Base-by-base conservation (phyloP, 2,888 invertebrate genomes). In the Pelosia muscerda region DNA sequence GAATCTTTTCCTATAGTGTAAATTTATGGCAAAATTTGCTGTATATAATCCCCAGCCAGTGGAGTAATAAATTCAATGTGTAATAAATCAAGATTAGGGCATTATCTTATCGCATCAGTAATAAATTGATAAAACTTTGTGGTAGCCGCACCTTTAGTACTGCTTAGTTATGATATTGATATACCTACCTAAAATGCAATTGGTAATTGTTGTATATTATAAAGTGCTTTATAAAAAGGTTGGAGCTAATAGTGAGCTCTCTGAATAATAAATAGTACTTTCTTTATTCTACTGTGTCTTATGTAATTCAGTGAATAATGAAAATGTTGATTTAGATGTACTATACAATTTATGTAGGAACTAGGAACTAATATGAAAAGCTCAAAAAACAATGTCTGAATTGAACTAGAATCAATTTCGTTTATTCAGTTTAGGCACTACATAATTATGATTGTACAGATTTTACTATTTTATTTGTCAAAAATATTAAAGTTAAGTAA, bases 11-110 rank as follows among this genome's bases (percentile, higher is more conserved):
- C 63, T 72, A 69, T 68, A 62, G 66, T 59, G 59, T 77, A 9
- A 81, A 82, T 84, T 81, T 84, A 81, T 78, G 71, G 75, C 66
- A 69, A 71, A 74, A 81, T 76, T 77, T 73, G 72, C 72, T 78
- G 19, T 49, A 74, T 74, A 78, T 84, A 84, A 86, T 82, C 81
- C 79, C 72, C 57, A 65, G 68, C 69, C 76, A 76, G 80, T 83
- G 74, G 77, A 72, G 73, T 73, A 78, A 84, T 86, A 83, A 83
- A 81, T 81, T 82, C 80, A 83, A 76, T 84, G 77, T 78, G 82
- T 83, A 79, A 86, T 87, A 86, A 84, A 88, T 86, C 86, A 87
- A 82, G 84, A 88, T 87, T 84, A 87, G 71, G 72, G 61, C 73
- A 78, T 79, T 83, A 85, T 82, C 80, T 80, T 66, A 67, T 70